Evolutionary conservation across 2,113 vertebrate genomes (phyloP).

Genomic region (Uria lomvia): DNA sequence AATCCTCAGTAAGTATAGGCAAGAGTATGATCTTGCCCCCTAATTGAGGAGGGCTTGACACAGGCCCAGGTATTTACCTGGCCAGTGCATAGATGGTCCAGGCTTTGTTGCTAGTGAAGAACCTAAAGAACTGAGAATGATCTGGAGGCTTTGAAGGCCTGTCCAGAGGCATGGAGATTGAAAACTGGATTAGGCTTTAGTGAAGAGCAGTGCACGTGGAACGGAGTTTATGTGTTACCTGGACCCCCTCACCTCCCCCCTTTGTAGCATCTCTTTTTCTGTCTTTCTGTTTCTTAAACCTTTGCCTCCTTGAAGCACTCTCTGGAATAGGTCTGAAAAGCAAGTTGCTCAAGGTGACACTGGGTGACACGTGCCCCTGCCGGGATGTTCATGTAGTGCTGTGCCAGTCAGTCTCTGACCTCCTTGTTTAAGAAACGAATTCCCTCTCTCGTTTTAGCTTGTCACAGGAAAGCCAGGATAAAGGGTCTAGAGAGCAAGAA

Average conservation of each 20-base stretch:
- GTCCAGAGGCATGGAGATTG: background rate
- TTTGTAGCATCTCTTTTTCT: background rate
- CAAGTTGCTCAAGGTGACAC: background rate
- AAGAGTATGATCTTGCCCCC: conserved; percentile 57
- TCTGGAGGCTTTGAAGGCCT: background rate
- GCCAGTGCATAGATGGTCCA: background rate
- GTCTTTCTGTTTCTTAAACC: background rate
- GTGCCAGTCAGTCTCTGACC: background rate
- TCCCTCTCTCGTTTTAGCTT: background rate
- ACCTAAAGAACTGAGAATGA: background rate
- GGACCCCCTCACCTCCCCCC: background rate
- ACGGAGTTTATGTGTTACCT: background rate
- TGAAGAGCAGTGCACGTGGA: background rate
- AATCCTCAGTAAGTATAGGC: conserved; percentile 88
- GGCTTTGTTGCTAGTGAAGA: background rate
- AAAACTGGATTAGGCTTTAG: background rate
- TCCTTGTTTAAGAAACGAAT: background rate
- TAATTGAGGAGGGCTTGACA: conserved; percentile 45
- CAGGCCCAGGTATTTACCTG: background rate
- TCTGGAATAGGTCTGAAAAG: background rate
- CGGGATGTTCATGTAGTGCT: background rate
- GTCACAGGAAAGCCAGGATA: background rate
- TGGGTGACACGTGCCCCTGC: background rate
- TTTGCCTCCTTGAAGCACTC: background rate
- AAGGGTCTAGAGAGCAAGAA: background rate